Conservation (phyloP, 2,113 vertebrate genomes). For the Propithecus coquereli region DNA sequence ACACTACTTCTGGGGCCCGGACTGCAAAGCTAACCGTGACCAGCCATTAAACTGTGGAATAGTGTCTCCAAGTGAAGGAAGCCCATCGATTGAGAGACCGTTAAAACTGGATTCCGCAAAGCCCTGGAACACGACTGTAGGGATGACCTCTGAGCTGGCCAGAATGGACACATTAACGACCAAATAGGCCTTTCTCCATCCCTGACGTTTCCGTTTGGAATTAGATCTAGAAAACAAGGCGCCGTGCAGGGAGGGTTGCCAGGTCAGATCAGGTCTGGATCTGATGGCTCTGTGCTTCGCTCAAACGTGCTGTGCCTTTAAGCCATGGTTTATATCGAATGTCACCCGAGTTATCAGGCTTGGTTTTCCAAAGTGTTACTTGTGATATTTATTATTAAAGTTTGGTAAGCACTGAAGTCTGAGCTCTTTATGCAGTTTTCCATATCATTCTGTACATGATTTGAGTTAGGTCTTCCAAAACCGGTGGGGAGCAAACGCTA, state of each 20-base stretch:
- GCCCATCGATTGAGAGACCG: conserved; percentile 32
- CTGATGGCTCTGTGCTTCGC: not conserved
- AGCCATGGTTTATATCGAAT: not conserved
- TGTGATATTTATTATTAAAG: not conserved
- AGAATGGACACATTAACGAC: conserved; percentile 43
- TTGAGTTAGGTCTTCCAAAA: conserved; percentile 21
- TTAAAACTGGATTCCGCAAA: conserved; percentile 63
- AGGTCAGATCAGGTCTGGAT: not conserved
- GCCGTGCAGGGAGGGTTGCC: not conserved
- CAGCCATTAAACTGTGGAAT: conserved; percentile 55
- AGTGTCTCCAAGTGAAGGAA: conserved; percentile 36
- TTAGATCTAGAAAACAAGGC: conserved; percentile 34
- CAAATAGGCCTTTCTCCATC: not conserved
- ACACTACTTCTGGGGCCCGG: conserved; percentile 26
- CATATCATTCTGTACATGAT: not conserved
- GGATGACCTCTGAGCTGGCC: conserved; percentile 40
- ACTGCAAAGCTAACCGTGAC: conserved; percentile 21
- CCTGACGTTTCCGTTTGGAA: not conserved
- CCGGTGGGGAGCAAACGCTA: conserved; percentile 75
- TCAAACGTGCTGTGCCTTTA: not conserved
- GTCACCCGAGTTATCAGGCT: not conserved
- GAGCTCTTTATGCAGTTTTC: not conserved
- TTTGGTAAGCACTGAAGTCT: not conserved
- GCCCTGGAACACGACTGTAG: conserved; percentile 46
- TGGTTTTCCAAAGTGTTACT: not conserved